These are phyloP conservation scores for Amphipoea oculea DNA, from an alignment of 2,888 invertebrate species.

Conservation along the genomic window DNA sequence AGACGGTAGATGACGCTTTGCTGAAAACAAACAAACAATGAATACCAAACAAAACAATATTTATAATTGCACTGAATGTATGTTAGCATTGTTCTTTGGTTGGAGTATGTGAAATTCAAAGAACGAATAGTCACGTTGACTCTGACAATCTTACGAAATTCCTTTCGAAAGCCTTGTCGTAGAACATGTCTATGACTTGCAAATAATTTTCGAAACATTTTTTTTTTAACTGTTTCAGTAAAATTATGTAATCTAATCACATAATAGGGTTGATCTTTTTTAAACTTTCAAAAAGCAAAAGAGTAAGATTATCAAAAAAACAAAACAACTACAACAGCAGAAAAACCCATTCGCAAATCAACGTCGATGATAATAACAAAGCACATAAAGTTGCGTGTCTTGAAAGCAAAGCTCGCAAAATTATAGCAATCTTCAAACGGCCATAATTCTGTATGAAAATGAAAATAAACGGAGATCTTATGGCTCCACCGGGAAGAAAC, in stretches of 20 bases:
- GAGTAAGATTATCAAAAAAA: background rate
- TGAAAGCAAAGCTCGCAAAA: slow-evolving; percentile 68
- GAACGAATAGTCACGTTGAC: slow-evolving; percentile 3
- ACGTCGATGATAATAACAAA: slow-evolving; percentile 55
- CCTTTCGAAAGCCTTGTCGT: background rate
- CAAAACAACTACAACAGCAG: background rate
- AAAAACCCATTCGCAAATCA: slow-evolving; percentile 37
- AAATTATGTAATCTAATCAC: no score
- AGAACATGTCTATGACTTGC: background rate
- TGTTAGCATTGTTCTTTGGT: slow-evolving; percentile 33
- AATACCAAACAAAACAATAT: slow-evolving; percentile 45
- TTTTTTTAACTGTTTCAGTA: no score
- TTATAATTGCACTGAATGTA: slow-evolving; percentile 33
- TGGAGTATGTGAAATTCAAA: slow-evolving; percentile 10
- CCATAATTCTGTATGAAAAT: slow-evolving; percentile 75
- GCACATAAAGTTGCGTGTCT: slow-evolving; percentile 67
- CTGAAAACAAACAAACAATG: slow-evolving; percentile 55
- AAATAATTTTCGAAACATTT: background rate
- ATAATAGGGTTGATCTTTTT: no score
- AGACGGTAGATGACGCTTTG: slow-evolving; percentile 26
- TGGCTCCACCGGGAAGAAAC: slow-evolving; percentile 72
- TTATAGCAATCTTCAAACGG: slow-evolving; percentile 76
- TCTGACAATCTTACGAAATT: background rate
- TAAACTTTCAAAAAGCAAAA: background rate
- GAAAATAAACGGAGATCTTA: slow-evolving; percentile 74